Conservation (phyloP, 2,797 vertebrate species). For the Anguilla megastoma region DNA sequence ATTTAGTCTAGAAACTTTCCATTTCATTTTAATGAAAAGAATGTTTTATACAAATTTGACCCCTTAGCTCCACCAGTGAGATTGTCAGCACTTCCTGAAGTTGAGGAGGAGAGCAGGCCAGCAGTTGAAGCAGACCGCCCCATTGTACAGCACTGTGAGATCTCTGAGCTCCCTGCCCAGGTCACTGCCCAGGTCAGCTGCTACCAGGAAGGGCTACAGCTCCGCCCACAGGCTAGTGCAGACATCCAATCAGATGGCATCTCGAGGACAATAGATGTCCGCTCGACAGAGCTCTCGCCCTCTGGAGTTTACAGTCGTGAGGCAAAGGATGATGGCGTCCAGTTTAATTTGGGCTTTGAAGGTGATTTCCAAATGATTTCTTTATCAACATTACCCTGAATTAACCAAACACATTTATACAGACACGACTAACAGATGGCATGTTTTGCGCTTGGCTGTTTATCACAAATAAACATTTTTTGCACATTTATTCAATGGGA, state of each 20-base stretch:
- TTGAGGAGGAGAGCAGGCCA: constrained; percentile 36
- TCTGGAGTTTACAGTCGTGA: constrained; percentile 72
- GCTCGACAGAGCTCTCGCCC: constrained; percentile 53
- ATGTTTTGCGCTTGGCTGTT: constrained; percentile 22
- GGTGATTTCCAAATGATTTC: constrained; percentile 61
- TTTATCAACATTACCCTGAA: not conserved
- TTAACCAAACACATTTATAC: constrained; percentile 23
- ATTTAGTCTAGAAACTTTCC: not conserved
- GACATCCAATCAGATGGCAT: constrained; percentile 67
- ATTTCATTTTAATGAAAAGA: constrained; percentile 12
- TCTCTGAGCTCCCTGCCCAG: constrained; percentile 56
- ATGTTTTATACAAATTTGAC: constrained; percentile 33
- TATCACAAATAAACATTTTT: not conserved
- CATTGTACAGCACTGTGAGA: constrained; percentile 65
- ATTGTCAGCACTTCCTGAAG: constrained; percentile 46
- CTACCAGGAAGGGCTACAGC: constrained; percentile 65
- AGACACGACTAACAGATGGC: constrained; percentile 28
- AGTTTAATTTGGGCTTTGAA: constrained; percentile 71
- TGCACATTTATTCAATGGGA: not conserved
- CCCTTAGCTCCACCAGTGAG: constrained; percentile 39
- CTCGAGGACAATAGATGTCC: constrained; percentile 65
- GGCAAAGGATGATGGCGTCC: constrained; percentile 49
- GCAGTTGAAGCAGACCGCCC: constrained; percentile 57
- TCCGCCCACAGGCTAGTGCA: constrained; percentile 62
- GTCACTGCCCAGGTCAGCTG: constrained; percentile 64